Evolutionary conservation across 2,797 vertebrate genomes (phyloP).

Genomic region (Amazona finschi): DNA sequence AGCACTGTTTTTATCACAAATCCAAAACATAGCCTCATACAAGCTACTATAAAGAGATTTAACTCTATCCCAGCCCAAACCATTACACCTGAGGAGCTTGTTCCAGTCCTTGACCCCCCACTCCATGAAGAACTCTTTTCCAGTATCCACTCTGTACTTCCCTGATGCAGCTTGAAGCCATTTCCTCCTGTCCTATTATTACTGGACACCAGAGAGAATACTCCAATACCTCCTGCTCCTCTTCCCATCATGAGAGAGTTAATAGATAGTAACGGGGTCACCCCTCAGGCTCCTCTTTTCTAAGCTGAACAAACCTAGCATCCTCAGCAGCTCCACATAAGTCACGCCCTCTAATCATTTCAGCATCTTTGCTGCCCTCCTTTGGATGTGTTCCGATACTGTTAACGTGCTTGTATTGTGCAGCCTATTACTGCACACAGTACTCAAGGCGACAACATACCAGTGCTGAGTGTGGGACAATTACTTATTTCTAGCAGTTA

Average conservation of each 20-base stretch:
- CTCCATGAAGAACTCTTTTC: not conserved
- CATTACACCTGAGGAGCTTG: not conserved
- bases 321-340: not conserved
- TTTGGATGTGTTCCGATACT: not conserved
- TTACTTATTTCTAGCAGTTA: not conserved
- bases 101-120: not conserved
- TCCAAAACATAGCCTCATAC: not conserved
- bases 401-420: not conserved
- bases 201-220: not conserved
- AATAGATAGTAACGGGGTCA: not conserved
- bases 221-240: not conserved
- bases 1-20: not conserved
- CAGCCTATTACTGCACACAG: not conserved
- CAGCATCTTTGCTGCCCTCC: not conserved
- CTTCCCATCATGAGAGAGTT: not conserved
- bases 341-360: not conserved
- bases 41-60: not conserved
- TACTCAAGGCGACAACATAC: not conserved
- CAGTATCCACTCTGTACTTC: not conserved
- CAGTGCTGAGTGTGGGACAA: not conserved
- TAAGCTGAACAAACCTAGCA: not conserved
- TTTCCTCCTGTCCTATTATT: not conserved
- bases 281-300: not conserved
- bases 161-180: not conserved
- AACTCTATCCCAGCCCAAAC: not conserved